Evolutionary conservation across 1,140 invertebrate genomes (phyloP), one percentile per base, ranked within the genome.

Genomic region (Mamestra configurata): DNA sequence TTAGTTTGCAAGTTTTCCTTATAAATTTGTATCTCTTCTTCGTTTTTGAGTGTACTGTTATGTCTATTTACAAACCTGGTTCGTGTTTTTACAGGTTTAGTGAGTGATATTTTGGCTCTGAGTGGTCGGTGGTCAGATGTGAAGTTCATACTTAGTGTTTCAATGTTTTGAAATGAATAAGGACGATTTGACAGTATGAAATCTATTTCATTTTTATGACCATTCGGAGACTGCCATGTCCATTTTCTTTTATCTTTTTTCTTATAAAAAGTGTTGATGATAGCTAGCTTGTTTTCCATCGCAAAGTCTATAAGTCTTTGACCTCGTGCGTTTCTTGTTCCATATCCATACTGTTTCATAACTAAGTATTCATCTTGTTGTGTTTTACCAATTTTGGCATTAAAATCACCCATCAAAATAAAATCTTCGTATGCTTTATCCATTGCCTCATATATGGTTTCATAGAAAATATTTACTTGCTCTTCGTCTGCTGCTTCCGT

Each of bases 401-500:
- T 40, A 40, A 40, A 40, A 40, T 59, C 55, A 4, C 55, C 22
- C 18, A 59, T 59, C 11, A 59, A 7, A 24, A 59, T 59, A 10
- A 59, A 6, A 40, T 40, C 37, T 10, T 24, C 37, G 37, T 40
- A 40, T 24, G 20, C 24, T 59, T 59, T 59, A 7, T 59, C 24
- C 13, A 64, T 13, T 35, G 59, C 59, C n/a, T 37, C 31, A n/a
- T 71, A 10, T 1, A 71, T n/a, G 15, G 68, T 31, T 1, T 49
- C 13, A 51, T 71, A 71, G 20, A 71, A 71, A 49, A 18, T 27
- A 15, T 71, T 24, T 31, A 71, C 8, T 51, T 71, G 15, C n/a
- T 51, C 13, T 20, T 71, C 68, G 10, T 46, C 24, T 71, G 68
- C 68, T 51, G 68, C 40, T 51, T 43, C 46, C 53, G 68, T 71